These are phyloP conservation scores for Sebastolobus altivelis DNA, from an alignment of 2,797 vertebrate genomes.

Conservation along the genomic window DNA sequence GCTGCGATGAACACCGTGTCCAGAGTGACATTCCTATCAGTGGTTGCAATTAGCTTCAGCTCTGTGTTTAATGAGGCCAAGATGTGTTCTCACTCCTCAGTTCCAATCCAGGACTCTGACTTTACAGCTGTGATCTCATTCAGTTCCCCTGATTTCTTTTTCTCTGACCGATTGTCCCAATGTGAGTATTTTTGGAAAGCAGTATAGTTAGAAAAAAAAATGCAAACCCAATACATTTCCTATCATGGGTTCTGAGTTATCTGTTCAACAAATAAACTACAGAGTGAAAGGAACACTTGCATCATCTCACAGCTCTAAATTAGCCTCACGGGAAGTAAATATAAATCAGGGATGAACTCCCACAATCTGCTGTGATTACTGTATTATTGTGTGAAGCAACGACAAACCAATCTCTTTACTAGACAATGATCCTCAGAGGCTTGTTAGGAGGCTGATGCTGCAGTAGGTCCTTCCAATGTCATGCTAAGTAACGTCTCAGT, in stretches of 20 bases:
- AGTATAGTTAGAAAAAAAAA: constrained; percentile 8
- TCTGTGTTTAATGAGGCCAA: constrained; percentile 31
- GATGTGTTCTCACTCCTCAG: constrained; percentile 25
- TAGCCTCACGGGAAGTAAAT: neutral
- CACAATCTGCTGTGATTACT: neutral
- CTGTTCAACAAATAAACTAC: constrained; percentile 26
- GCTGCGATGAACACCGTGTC: neutral
- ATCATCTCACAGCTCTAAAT: neutral
- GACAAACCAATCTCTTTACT: constrained; percentile 2
- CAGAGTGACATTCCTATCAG: constrained; percentile 11
- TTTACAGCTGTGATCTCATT: constrained; percentile 26
- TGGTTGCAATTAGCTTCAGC: constrained; percentile 23
- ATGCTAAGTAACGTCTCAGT: constrained; percentile 1
- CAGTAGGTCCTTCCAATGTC: constrained; percentile 11
- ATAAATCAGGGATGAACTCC: constrained; percentile 9
- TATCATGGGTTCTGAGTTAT: constrained; percentile 2
- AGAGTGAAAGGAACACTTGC: neutral
- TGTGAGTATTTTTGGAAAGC: constrained; percentile 25
- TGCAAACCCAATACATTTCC: constrained; percentile 3
- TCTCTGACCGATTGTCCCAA: constrained; percentile 26
- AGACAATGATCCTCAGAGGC: constrained; percentile 13
- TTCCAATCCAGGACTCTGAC: constrained; percentile 5
- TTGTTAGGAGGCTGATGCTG: constrained; percentile 15
- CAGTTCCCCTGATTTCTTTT: constrained; percentile 7
- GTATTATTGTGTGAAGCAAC: constrained; percentile 9